phyloP scores from a whole-genome alignment of 2,797 vertebrate species.

The Thunnus albacares region DNA sequence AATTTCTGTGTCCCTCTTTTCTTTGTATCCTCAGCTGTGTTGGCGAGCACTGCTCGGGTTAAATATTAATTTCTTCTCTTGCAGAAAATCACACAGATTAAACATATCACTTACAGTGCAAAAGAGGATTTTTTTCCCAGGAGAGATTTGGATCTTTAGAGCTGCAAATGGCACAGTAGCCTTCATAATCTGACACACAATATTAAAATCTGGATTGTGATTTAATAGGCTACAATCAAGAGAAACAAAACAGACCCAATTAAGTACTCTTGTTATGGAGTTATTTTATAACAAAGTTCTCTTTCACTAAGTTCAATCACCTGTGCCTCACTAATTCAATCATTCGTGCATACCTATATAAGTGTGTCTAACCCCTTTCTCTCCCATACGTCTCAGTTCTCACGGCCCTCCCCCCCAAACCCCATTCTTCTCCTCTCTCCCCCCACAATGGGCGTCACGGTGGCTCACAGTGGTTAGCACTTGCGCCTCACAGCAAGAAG shows the following conservation, averaged over 20 bases:
- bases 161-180: not conserved
- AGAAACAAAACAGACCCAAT: not conserved
- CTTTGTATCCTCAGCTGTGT: not conserved
- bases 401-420: too few species aligned
- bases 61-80: not conserved
- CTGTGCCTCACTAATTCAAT: too few species aligned
- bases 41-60: not conserved
- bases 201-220: not conserved
- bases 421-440: too few species aligned
- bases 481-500: too few species aligned
- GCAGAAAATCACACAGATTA: not conserved
- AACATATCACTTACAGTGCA: not conserved
- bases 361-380: too few species aligned
- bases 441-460: too few species aligned
- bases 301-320: too few species aligned
- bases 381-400: too few species aligned
- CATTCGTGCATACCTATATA: too few species aligned
- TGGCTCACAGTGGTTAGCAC: too few species aligned
- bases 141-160: not conserved
- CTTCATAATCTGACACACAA: not conserved
- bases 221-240: rapidly evolving
- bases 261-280: slow-evolving; percentile 1
- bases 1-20: not conserved
- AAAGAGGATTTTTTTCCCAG: not conserved
- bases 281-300: too few species aligned